These are phyloP conservation scores for Rhabdomys pumilio DNA, from an alignment of 2,797 vertebrate genomes.

Conservation along the genomic window DNA sequence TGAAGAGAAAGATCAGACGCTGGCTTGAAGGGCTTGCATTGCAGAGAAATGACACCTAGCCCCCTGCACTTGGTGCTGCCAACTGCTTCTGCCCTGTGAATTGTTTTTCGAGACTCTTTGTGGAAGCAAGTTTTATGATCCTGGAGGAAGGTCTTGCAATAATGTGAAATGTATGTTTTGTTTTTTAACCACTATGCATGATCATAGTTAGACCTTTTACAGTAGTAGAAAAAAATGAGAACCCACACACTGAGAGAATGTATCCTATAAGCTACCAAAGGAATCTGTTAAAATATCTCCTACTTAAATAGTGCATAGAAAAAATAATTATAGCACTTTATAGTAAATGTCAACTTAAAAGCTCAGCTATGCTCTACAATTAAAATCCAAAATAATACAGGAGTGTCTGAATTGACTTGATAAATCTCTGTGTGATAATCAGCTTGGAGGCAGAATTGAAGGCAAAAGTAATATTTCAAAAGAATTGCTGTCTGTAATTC, in stretches of 20 bases:
- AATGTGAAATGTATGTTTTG: background rate
- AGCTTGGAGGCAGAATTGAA: constrained; percentile 37
- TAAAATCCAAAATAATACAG: constrained; percentile 63
- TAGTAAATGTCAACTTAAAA: constrained; percentile 53
- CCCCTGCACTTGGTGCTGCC: too few species aligned
- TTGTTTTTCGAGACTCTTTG: background rate
- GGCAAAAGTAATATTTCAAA: constrained; percentile 51
- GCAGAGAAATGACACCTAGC: rapidly evolving
- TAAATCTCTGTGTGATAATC: constrained; percentile 49
- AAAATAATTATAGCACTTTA: constrained; percentile 23
- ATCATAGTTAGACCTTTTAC: background rate
- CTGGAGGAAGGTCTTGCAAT: background rate
- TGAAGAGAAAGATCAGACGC: background rate
- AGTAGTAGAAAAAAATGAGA: background rate
- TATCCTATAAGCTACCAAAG: background rate
- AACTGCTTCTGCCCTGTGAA: background rate
- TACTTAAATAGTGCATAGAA: constrained; percentile 24
- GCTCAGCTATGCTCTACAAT: constrained; percentile 36
- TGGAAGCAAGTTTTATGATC: background rate
- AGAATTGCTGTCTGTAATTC: constrained; percentile 45
- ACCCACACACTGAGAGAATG: background rate
- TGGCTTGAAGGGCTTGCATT: background rate
- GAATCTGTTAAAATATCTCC: constrained; percentile 34
- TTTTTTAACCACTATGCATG: background rate
- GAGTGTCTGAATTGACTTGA: constrained; percentile 36